These are phyloP conservation scores for Pogonocichla stellata DNA, from an alignment of 2,113 vertebrate species.

Conservation along the genomic window DNA sequence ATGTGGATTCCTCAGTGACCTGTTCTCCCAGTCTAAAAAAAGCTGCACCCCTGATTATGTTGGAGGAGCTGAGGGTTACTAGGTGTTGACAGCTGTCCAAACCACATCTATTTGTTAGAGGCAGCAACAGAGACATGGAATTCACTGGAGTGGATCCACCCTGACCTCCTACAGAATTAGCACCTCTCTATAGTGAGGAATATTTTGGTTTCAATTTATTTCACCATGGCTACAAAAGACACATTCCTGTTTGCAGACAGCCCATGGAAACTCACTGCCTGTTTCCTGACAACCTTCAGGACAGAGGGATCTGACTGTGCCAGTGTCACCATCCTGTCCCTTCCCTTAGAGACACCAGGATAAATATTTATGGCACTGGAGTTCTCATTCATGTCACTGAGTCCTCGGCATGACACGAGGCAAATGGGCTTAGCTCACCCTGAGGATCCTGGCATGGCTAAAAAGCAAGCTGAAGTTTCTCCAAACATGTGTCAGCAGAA, in stretches of 20 bases:
- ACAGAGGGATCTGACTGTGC: background rate
- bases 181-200: background rate
- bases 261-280: background rate
- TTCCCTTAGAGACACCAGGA: background rate
- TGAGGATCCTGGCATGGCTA: background rate
- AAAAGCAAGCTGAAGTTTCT: background rate
- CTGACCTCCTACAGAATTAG: slow-evolving; percentile 7
- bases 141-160: background rate
- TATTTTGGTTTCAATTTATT: slow-evolving; percentile 39
- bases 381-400: background rate
- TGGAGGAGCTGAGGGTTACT: background rate
- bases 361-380: slow-evolving; percentile 41
- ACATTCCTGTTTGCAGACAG: background rate
- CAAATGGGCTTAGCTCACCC: background rate
- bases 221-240: slow-evolving; percentile 44
- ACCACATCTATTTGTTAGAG: background rate
- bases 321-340: background rate
- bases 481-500: background rate
- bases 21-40: background rate
- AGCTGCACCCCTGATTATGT: background rate
- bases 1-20: slow-evolving; percentile 10
- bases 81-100: background rate
- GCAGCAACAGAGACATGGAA: background rate
- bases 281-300: slow-evolving; percentile 8
- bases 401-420: background rate